These are phyloP conservation scores for Hydraecia micacea DNA, from an alignment of 2,888 invertebrate species.

Conservation along the genomic window DNA sequence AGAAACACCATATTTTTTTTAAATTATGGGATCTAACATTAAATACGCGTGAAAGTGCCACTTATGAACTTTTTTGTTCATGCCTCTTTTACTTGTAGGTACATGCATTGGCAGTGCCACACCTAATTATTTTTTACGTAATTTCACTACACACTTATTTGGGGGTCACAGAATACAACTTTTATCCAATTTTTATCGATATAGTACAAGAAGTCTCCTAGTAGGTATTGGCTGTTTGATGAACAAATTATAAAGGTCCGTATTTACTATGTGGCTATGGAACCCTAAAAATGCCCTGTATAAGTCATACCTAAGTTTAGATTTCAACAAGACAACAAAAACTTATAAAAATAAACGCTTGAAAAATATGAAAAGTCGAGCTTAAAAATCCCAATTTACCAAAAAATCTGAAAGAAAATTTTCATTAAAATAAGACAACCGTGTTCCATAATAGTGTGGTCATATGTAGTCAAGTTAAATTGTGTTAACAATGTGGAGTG, in stretches of 20 bases:
- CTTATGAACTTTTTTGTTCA: not conserved
- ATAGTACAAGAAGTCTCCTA: not conserved
- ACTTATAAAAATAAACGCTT: not conserved
- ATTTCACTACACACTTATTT: not conserved
- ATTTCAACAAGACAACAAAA: not conserved
- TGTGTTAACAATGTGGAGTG: constrained; percentile 69
- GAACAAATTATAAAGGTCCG: not conserved
- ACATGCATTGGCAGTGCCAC: not conserved
- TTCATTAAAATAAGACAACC: constrained; percentile 36
- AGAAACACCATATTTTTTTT: too few species aligned
- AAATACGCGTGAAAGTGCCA: too few species aligned
- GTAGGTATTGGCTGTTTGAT: not conserved
- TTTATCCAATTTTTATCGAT: not conserved
- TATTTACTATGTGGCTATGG: not conserved
- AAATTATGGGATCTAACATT: too few species aligned
- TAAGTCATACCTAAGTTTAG: not conserved
- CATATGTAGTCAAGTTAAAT: constrained; percentile 66
- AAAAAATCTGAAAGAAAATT: not conserved
- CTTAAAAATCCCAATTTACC: not conserved
- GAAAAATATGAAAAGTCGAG: not conserved
- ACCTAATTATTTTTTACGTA: not conserved
- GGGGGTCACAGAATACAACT: not conserved
- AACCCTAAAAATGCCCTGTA: not conserved
- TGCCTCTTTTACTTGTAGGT: not conserved
- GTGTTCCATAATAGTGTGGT: constrained; percentile 65